Evolutionary conservation across 2,888 invertebrate genomes (phyloP).

Genomic region (Tipula confusa): DNA sequence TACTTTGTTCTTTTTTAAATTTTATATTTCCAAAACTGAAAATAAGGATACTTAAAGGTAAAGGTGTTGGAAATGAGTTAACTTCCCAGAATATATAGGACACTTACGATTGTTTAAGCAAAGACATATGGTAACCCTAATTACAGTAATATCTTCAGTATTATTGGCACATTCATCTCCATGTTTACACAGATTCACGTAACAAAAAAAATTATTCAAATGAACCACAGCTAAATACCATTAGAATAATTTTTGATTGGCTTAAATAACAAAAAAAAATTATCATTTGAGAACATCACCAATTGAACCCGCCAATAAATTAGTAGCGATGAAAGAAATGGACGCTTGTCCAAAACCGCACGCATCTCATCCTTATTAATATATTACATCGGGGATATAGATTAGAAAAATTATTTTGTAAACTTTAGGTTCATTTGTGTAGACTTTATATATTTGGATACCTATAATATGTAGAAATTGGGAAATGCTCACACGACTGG

Average conservation of each 20-base stretch:
- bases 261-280: neutral
- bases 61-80: no score
- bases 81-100: no score
- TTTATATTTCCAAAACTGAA: no score
- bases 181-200: neutral
- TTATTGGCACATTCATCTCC: neutral
- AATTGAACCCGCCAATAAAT: neutral
- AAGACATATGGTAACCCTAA: neutral
- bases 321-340: neutral
- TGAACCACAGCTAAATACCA: neutral
- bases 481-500: neutral
- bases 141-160: neutral
- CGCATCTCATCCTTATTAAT: neutral
- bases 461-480: neutral
- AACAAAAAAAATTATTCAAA: neutral
- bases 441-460: neutral
- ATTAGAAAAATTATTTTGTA: neutral
- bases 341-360: neutral
- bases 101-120: no score
- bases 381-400: neutral
- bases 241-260: neutral
- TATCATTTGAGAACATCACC: slow-evolving; percentile 25
- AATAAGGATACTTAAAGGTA: no score
- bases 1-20: no score
- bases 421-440: neutral